Conservation (phyloP, 2,113 vertebrate genomes). For the Actinemys pallida region DNA sequence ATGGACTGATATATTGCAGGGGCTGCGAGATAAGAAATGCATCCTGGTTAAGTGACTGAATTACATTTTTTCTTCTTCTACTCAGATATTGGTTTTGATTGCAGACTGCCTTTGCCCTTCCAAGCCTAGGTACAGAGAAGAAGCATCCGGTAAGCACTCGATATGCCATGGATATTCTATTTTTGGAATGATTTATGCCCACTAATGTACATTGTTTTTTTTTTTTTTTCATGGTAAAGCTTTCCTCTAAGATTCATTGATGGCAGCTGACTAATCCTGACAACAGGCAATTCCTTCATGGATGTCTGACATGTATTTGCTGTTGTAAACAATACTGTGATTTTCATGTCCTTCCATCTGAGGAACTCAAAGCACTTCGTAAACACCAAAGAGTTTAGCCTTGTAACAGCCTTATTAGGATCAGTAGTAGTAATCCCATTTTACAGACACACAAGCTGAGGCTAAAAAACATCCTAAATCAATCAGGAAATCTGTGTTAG, state of each 20-base stretch:
- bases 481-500: background rate
- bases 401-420: background rate
- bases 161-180: background rate
- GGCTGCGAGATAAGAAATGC: background rate
- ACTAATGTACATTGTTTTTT: background rate
- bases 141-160: slow-evolving; percentile 76
- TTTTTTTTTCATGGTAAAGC: background rate
- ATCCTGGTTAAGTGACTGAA: background rate
- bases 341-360: background rate
- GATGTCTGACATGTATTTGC: background rate
- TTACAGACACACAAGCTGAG: background rate
- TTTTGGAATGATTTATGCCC: background rate
- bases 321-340: background rate
- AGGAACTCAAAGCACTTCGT: background rate
- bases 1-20: background rate
- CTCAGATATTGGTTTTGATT: slow-evolving; percentile 86
- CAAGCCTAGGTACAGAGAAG: slow-evolving; percentile 69
- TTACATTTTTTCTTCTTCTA: background rate
- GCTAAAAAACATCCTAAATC: background rate
- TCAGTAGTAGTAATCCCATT: background rate
- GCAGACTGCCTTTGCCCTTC: slow-evolving; percentile 86
- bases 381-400: background rate
- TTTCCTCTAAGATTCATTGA: background rate
- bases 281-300: background rate
- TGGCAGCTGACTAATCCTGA: background rate